Base-by-base conservation (phyloP, 2,797 vertebrate genomes). In the Sebastolobus alascanus region DNA sequence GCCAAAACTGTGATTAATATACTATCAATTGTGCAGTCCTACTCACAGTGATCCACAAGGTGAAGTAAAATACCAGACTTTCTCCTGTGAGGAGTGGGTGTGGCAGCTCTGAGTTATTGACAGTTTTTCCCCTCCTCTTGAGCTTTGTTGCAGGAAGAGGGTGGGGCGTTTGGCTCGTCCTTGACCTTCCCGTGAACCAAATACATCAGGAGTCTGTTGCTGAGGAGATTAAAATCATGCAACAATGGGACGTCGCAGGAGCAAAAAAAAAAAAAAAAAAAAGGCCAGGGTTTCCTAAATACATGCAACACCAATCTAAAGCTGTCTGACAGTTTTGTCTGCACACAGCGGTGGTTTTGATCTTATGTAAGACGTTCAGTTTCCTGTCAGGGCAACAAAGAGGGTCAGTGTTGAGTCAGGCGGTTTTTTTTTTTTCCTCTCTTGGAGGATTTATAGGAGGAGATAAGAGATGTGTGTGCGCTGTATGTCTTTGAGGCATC, bases 121-220 rank as follows among this genome's bases (percentile, higher is more conserved):
- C 77, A 75, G 46, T 16, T 58, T 72, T 70, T 60, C 14, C 35
- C 25, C 16, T 63, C 43, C 31, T 59, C 73, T 46, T 33, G 35
- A 73, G 79, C 80, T 79, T 86, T 73, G 82, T 80, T 88, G 82
- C 60, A 86, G 82, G 80, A 86, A 70, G 80, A 83, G 79, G 91
- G 85, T 31, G 82, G 90, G 75, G 87, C 71, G 2, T 74, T 90
- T 85, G 79, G 68, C 84, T 90, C 40, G 91, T 93, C 94, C 95
- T 95, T 96, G 94, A 96, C 94, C 94, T 92, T 87, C 82, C 85
- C 31, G 80, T 95, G 94, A 96, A 94, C 94, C 90, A 73, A 85
- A 92, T 91, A 84, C 90, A 92, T 92, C 90, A 90, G 81, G 80
- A 90, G 83, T 85, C 87, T 90, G 90, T 89, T 83, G 88, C 90